phyloP scores from a whole-genome alignment of 2,888 invertebrate species.

The Drosophila tanythrix region DNA sequence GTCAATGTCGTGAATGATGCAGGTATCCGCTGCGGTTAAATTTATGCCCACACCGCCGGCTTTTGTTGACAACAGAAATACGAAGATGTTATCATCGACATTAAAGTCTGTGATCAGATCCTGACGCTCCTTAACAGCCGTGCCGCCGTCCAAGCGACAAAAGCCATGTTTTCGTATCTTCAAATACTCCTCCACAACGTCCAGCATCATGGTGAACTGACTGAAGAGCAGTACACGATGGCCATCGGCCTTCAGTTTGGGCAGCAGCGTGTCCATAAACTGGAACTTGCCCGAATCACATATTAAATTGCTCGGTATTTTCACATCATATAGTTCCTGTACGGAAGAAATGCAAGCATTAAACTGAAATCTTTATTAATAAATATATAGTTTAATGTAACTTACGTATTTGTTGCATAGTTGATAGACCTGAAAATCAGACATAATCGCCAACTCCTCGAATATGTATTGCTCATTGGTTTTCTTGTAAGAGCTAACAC shows the following conservation, averaged over 20 bases:
- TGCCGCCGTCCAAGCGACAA: constrained; percentile 94
- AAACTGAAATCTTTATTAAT: not conserved
- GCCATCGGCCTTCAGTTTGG: constrained; percentile 89
- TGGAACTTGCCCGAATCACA: constrained; percentile 94
- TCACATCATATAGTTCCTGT: constrained; percentile 87
- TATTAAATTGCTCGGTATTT: constrained; percentile 89
- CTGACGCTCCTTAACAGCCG: constrained; percentile 94
- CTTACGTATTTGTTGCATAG: constrained; percentile 88
- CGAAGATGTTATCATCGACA: constrained; percentile 91
- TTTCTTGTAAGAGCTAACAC: constrained; percentile 90
- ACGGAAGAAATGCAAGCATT: not conserved
- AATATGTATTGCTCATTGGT: constrained; percentile 91
- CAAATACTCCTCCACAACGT: constrained; percentile 95
- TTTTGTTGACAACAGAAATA: constrained; percentile 95
- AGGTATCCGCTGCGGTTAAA: constrained; percentile 96
- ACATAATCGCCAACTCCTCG: constrained; percentile 94
- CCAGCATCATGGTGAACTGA: constrained; percentile 98
- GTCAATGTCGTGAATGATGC: constrained; percentile 98
- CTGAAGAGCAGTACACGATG: constrained; percentile 96
- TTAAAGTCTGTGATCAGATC: constrained; percentile 96
- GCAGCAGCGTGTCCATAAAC: constrained; percentile 91
- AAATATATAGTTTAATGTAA: constrained; percentile 66
- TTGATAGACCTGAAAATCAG: constrained; percentile 96
- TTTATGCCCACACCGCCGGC: constrained; percentile 99
- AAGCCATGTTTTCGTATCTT: constrained; percentile 90